Evolutionary conservation across 2,113 vertebrate species (phyloP).

Genomic region (Jaculus jaculus): DNA sequence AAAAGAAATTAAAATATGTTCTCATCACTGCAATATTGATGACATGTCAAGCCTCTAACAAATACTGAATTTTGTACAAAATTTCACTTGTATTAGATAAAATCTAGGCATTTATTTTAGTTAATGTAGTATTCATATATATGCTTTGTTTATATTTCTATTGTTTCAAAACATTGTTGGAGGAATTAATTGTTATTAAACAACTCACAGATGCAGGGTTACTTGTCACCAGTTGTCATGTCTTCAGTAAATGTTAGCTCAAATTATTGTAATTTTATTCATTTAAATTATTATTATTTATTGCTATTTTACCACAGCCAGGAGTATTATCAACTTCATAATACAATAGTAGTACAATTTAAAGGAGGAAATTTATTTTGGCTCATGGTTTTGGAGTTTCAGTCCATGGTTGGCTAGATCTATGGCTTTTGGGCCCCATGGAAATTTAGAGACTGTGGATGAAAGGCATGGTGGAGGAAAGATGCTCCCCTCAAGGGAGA

Average conservation of each 20-base stretch:
- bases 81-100: background rate
- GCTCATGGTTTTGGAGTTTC: background rate
- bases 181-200: slow-evolving; percentile 8
- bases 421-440: background rate
- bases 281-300: too few species aligned
- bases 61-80: background rate
- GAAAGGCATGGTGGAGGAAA: background rate
- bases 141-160: background rate
- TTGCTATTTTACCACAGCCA: too few species aligned
- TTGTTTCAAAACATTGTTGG: background rate
- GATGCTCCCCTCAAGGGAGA: background rate
- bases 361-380: background rate
- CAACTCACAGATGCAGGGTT: background rate
- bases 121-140: background rate
- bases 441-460: background rate
- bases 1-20: slow-evolving; percentile 4
- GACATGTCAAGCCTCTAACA: background rate
- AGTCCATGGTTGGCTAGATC: background rate
- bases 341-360: background rate
- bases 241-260: background rate
- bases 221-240: slow-evolving; percentile 10
- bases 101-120: slow-evolving; percentile 5
- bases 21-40: background rate
- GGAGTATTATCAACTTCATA: background rate
- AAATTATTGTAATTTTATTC: background rate